These are phyloP conservation scores for Hipparchia semele DNA, from an alignment of 2,888 invertebrate genomes.

Conservation along the genomic window DNA sequence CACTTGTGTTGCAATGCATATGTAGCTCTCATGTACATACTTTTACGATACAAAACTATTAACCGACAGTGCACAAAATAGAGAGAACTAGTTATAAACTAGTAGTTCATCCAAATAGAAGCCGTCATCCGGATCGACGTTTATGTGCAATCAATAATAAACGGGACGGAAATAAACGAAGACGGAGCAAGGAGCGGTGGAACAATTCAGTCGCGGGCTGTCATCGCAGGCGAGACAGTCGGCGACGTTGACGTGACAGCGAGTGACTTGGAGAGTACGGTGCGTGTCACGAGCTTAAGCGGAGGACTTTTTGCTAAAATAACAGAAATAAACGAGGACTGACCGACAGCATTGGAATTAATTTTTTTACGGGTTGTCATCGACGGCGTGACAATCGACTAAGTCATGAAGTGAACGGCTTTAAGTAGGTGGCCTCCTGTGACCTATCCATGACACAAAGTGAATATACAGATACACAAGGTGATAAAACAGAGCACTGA, in stretches of 20 bases:
- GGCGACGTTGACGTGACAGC: slow-evolving; percentile 63
- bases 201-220: slow-evolving; percentile 73
- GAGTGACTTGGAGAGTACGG: slow-evolving; percentile 50
- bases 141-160: slow-evolving; percentile 47
- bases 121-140: slow-evolving; percentile 41
- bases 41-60: background rate
- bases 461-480: too few relatives aligned
- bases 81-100: slow-evolving; percentile 9
- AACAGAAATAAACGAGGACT: background rate
- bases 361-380: background rate
- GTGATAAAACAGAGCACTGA: too few relatives aligned
- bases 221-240: slow-evolving; percentile 67
- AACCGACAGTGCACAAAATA: background rate
- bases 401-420: background rate
- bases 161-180: slow-evolving; percentile 50
- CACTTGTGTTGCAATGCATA: background rate
- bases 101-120: slow-evolving; percentile 24
- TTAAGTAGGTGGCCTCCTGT: too few relatives aligned
- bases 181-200: slow-evolving; percentile 53
- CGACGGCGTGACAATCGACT: background rate
- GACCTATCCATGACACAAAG: too few relatives aligned
- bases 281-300: slow-evolving; percentile 16
- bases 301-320: background rate
- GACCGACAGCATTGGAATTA: background rate
- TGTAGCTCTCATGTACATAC: background rate